Evolutionary conservation across 2,888 invertebrate genomes (phyloP).

Genomic region (Polymixis flavicincta): DNA sequence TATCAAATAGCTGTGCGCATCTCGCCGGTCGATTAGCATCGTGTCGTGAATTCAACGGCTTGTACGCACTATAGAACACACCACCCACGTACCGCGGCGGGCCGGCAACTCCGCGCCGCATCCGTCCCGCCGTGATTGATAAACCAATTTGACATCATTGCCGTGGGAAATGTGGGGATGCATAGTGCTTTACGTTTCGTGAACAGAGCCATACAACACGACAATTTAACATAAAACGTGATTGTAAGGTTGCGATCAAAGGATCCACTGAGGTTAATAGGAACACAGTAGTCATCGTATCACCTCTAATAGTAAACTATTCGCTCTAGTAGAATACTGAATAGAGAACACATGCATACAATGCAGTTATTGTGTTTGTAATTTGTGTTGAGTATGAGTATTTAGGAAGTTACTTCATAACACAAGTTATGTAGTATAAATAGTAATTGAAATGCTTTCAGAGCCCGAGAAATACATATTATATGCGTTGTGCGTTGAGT

Average conservation of each 20-base stretch:
- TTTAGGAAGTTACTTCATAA: slow-evolving; percentile 3
- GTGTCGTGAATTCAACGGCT: slow-evolving; percentile 78
- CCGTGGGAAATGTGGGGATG: slow-evolving; percentile 84
- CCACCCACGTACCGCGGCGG: slow-evolving; percentile 77
- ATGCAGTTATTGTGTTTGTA: slow-evolving; percentile 27
- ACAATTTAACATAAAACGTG: slow-evolving; percentile 47
- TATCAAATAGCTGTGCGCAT: slow-evolving; percentile 74
- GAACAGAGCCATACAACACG: slow-evolving; percentile 47
- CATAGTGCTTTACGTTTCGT: slow-evolving; percentile 63
- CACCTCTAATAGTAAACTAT: slow-evolving; percentile 48
- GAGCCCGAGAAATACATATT: no score
- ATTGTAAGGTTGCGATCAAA: slow-evolving; percentile 47
- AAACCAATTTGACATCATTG: slow-evolving; percentile 87
- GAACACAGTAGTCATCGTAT: slow-evolving; percentile 43
- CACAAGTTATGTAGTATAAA: not conserved
- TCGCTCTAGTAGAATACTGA: slow-evolving; percentile 25
- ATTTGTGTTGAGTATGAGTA: not conserved
- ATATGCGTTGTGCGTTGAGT: not conserved
- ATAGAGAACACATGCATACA: slow-evolving; percentile 34
- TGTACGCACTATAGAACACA: slow-evolving; percentile 76
- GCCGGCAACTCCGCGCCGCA: slow-evolving; percentile 80
- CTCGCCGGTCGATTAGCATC: slow-evolving; percentile 76
- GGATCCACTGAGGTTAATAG: slow-evolving; percentile 41
- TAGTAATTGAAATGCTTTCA: no score
- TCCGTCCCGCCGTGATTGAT: slow-evolving; percentile 88